Percentiles rank a stretch among this genome's conserved stretches.
phyloP scores from a whole-genome alignment of 2,113 vertebrate species.

The Melanerpes aurifrons region DNA sequence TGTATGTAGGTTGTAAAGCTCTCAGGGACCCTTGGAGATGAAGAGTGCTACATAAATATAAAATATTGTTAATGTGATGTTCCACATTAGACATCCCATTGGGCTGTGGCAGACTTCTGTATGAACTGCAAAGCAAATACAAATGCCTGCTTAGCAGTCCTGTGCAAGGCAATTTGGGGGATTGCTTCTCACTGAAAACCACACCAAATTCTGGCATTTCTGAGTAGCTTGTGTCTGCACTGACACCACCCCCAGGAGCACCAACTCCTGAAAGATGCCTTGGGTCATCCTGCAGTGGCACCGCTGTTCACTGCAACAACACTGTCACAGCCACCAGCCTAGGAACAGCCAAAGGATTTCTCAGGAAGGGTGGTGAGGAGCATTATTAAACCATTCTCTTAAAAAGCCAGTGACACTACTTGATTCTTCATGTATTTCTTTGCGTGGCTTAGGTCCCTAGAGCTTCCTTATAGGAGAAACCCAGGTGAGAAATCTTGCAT shows the following conservation, averaged over 20 bases:
- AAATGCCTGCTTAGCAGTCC: not conserved
- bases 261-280: not conserved
- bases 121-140: conserved; percentile 1
- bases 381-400: not conserved
- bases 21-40: conserved; percentile 49
- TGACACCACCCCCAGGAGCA: rapidly evolving
- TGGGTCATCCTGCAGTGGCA: not conserved
- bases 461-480: conserved; percentile 9
- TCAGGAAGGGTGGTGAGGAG: not conserved
- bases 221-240: rapidly evolving
- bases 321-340: not conserved
- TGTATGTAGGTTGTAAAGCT: conserved; percentile 42
- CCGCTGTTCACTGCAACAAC: rapidly evolving
- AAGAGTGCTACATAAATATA: conserved; percentile 57
- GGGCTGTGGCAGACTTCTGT: conserved; percentile 25
- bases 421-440: conserved; percentile 4
- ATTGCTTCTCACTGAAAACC: not conserved
- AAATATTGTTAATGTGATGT: conserved; percentile 48
- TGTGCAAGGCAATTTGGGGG: not conserved
- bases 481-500: not conserved
- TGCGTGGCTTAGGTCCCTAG: not conserved
- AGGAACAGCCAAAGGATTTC: not conserved
- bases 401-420: not conserved
- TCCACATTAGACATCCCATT: conserved; percentile 14
- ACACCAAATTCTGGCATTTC: not conserved